Evolutionary conservation across 2,888 invertebrate genomes (phyloP), one percentile per base, ranked within the genome.

Genomic region (Gnatocerus cornutus): DNA sequence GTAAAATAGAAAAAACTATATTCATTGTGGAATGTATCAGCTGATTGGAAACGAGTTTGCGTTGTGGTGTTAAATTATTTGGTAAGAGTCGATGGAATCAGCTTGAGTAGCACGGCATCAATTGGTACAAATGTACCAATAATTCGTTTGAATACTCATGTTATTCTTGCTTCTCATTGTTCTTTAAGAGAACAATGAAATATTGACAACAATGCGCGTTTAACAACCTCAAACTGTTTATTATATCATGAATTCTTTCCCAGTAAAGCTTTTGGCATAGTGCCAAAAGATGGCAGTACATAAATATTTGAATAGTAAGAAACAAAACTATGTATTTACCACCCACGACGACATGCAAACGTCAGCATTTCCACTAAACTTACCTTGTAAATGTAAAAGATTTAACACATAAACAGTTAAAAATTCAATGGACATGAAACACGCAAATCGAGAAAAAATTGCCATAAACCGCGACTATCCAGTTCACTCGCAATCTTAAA

Each of bases 221-320:
- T 73, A 73, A 71, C 73, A 71, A 73, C 73, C 72, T 63, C 68
- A 64, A 73, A 71, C 68, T 59, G 39, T 73, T 69, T 66, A 66
- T 73, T 70, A 48, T 16, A 65, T 65, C 41, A 64, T 64, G 59
- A 53, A 63, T 71, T 72, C 58, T 74, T 74, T 71, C 55, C 10
- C 58, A 41, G 27, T 27, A 8, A 43, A 12, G 52, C 56, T 71
- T 73, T 71, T 76, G 76, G 74, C 69, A 46, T 14, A 41, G 13
- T 41, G 74, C 76, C 76, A 75, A 27, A 67, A 73, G 69, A 73
- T 70, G 71, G 63, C 72, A 67, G 71, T 68, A 63, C 67, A 72
- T 76, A 75, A 75, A 76, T 75, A 72, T 71, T 67, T 43, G 37
- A 64, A 55, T 30, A 43, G 29, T 29, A 43, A 64, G 30, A 6